phyloP scores from a whole-genome alignment of 2,888 invertebrate genomes.

The Amiota minor region DNA sequence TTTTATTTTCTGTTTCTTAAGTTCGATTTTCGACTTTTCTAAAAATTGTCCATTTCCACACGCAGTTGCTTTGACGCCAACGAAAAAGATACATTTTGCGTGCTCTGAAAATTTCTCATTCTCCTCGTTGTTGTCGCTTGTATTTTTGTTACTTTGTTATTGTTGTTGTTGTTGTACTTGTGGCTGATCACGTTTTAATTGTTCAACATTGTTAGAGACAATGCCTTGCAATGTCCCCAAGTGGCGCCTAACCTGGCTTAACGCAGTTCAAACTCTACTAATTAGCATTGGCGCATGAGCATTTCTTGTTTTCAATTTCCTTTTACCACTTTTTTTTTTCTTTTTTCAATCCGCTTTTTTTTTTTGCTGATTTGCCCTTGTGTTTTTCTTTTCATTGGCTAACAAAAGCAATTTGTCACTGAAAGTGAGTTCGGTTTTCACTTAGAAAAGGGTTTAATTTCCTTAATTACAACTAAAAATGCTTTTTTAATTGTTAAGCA shows the following conservation, averaged over 20 bases:
- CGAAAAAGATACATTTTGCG: slow-evolving; percentile 57
- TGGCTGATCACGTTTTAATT: slow-evolving; percentile 72
- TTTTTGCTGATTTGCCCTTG: not conserved
- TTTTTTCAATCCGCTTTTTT: not conserved
- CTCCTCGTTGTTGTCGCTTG: not conserved
- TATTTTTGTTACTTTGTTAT: slow-evolving; percentile 53
- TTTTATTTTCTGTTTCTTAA: slow-evolving; percentile 61
- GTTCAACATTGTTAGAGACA: slow-evolving; percentile 55
- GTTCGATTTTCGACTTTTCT: slow-evolving; percentile 53
- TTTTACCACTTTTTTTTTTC: not conserved
- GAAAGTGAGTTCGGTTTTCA: slow-evolving; percentile 20
- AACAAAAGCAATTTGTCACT: slow-evolving; percentile 9
- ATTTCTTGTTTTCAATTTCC: not conserved
- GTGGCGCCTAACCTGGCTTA: slow-evolving; percentile 54
- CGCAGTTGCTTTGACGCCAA: slow-evolving; percentile 8
- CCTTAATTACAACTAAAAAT: slow-evolving; percentile 22
- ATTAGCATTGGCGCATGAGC: slow-evolving; percentile 53
- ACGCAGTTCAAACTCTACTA: slow-evolving; percentile 54
- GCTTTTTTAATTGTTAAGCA: slow-evolving; percentile 17
- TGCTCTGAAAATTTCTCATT: slow-evolving; percentile 62
- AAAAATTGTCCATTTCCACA: slow-evolving; percentile 11
- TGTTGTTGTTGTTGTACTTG: slow-evolving; percentile 47
- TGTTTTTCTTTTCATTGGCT: not conserved
- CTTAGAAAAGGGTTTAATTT: slow-evolving; percentile 4
- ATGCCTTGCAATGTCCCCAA: slow-evolving; percentile 36